Evolutionary conservation across 2,113 vertebrate species (phyloP).

Genomic region (Vidua macroura): DNA sequence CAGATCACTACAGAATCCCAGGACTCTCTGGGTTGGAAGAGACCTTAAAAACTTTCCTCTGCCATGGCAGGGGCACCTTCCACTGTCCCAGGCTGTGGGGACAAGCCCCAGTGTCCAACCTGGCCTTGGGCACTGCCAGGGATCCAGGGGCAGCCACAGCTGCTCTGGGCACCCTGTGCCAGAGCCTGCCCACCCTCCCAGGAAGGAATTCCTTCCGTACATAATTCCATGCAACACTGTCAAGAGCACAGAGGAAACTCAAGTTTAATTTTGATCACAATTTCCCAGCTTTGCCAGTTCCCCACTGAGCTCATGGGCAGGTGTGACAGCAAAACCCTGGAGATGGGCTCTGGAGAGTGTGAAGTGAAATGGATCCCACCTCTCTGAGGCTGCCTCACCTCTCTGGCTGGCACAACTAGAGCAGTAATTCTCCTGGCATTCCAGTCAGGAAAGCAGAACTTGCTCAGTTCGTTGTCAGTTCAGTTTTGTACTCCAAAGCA

Average conservation of each 20-base stretch:
- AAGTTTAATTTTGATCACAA: not conserved
- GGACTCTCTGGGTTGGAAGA: not conserved
- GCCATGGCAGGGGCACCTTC: not conserved
- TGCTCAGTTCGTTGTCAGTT: not conserved
- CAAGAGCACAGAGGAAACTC: not conserved
- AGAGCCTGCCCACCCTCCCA: not conserved
- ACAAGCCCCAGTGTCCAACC: fast-evolving
- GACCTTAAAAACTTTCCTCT: not conserved
- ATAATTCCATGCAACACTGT: not conserved
- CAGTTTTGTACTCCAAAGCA: not conserved
- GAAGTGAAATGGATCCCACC: not conserved
- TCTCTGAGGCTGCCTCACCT: not conserved
- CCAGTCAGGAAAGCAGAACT: not conserved
- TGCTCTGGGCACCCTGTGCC: not conserved
- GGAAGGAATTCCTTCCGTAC: not conserved
- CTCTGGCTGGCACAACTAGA: not conserved
- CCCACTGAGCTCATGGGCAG: not conserved
- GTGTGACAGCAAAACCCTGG: not conserved
- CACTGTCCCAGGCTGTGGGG: fast-evolving
- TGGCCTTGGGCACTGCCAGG: not conserved
- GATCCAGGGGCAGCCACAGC: not conserved
- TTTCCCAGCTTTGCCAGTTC: not conserved
- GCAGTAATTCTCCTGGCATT: not conserved
- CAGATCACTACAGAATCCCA: not conserved
- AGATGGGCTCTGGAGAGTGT: not conserved